These are phyloP conservation scores for Eupithecia abbreviata DNA, from an alignment of 2,888 invertebrate genomes.

Conservation along the genomic window DNA sequence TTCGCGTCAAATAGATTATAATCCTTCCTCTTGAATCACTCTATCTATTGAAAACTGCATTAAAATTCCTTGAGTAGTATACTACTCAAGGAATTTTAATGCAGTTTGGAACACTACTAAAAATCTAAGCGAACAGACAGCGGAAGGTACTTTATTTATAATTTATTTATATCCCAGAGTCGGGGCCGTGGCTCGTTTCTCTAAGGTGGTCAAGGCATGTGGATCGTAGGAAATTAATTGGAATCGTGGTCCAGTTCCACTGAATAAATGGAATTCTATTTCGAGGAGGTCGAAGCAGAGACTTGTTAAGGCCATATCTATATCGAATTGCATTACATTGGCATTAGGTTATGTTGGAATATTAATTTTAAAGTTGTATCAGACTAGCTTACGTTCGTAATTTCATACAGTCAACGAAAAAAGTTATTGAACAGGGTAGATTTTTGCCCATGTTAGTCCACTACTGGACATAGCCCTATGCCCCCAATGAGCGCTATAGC, in stretches of 20 bases:
- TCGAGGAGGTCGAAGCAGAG: neutral
- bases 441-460: neutral
- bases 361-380: neutral
- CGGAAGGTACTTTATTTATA: too few species aligned
- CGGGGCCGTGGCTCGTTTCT: neutral
- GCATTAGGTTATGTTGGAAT: neutral
- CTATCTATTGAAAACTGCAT: too few species aligned
- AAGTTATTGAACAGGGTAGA: neutral
- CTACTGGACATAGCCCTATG: too few species aligned
- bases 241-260: slow-evolving; percentile 1
- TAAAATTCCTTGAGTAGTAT: too few species aligned
- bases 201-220: slow-evolving; percentile 8
- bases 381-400: neutral
- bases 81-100: too few species aligned
- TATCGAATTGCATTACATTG: neutral
- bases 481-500: too few species aligned
- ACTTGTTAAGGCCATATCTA: neutral
- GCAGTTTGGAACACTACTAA: too few species aligned
- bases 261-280: slow-evolving; percentile 4
- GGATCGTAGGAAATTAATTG: slow-evolving; percentile 4
- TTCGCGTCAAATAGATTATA: too few species aligned
- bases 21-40: too few species aligned
- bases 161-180: too few species aligned
- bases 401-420: neutral
- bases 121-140: too few species aligned